Evolutionary conservation across 2,888 invertebrate species (phyloP), one percentile per base, ranked within the genome.

Genomic region (Hypena proboscidalis): DNA sequence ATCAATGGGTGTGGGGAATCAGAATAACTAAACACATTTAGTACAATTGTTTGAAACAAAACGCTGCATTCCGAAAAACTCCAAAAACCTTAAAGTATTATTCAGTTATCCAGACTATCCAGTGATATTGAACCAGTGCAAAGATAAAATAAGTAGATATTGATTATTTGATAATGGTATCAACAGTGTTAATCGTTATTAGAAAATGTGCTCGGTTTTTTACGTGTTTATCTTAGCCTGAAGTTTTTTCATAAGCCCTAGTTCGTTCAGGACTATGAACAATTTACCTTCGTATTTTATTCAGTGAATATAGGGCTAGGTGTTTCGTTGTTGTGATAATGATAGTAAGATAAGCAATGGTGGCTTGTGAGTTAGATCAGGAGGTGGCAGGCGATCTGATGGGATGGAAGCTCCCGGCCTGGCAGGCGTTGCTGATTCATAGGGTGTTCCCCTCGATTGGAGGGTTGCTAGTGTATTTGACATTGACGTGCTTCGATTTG

Each of bases 401-500:
- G 40, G 90, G 90, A 22, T 78, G 77, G 79, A 84, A 81, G 62
- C 55, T 90, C 26, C 85, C 86, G 19, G 70, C 82, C 39, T 90
- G 90, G 90, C 85, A 90, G 46, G 82, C 90, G 1, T 56, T 91
- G 33, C 54, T 90, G 10, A 42, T 89, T 14, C 89, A 90, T 38
- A 65, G 89, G 26, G 89, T 87, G 46, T 57, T 90, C 44, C 90
- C 90, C 22, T 81, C 90, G 22, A 88, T 86, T 45, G 90, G 88
- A 0, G 93, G 93, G 6, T 92, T 94, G 26, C 51, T 93, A 1
- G 77, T 95, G 15, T 96, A 95, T 62, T 85, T 95, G 20, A 83
- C 93, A 2, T 90, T 95, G 35, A 93, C 95, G 22, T 92, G 94
- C 9, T 92, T 92, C 25, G 96, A 96, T 71, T 74, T 94, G 17